These are phyloP conservation scores for Parauchenoglanis punctatus DNA, from an alignment of 2,797 vertebrate genomes.

Conservation along the genomic window DNA sequence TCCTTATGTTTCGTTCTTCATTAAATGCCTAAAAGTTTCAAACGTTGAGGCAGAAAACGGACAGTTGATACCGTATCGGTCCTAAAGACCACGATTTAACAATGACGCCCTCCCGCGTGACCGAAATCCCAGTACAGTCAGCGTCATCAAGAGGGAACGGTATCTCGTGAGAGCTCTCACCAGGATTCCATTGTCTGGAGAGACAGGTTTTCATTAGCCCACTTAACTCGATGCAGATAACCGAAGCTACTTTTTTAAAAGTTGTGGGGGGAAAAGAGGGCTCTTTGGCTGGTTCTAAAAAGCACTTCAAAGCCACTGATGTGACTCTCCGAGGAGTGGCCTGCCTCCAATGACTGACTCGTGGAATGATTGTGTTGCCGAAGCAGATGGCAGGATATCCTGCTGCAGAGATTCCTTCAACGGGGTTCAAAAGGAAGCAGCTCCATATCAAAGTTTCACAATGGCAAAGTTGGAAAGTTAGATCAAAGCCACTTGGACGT, in stretches of 20 bases:
- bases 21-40: not conserved
- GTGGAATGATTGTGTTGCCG: constrained; percentile 60
- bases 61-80: constrained; percentile 36
- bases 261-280: constrained; percentile 60
- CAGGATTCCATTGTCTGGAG: constrained; percentile 49
- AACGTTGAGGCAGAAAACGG: constrained; percentile 10
- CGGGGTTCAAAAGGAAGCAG: constrained; percentile 59
- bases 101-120: constrained; percentile 16
- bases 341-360: constrained; percentile 63
- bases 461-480: constrained; percentile 42
- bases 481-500: constrained; percentile 31
- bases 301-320: constrained; percentile 62
- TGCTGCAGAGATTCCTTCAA: constrained; percentile 63
- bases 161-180: constrained; percentile 36
- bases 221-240: constrained; percentile 66
- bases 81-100: constrained; percentile 19
- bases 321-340: constrained; percentile 62
- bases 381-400: constrained; percentile 70
- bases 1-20: not conserved
- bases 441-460: constrained; percentile 57
- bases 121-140: constrained; percentile 33
- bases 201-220: constrained; percentile 66
- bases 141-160: constrained; percentile 43
- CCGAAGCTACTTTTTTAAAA: constrained; percentile 63
- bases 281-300: constrained; percentile 52